phyloP scores from a whole-genome alignment of 2,797 vertebrate genomes.

The Carapus acus region DNA sequence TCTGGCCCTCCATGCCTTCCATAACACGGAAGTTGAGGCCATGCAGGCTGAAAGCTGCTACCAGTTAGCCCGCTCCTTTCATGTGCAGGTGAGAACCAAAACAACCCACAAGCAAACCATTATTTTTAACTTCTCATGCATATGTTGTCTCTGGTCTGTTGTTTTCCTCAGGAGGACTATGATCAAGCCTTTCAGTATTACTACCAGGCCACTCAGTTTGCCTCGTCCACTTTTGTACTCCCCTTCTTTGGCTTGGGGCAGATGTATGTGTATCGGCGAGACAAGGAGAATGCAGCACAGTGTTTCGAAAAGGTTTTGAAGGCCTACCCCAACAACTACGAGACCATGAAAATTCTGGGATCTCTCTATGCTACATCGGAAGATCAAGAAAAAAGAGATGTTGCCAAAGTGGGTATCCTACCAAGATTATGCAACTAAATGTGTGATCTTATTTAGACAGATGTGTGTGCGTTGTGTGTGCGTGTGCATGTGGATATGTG shows the following conservation, averaged over 20 bases:
- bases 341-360: slow-evolving; percentile 99
- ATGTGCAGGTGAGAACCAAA: slow-evolving; percentile 82
- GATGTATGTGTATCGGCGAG: slow-evolving; percentile 98
- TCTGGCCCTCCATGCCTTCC: slow-evolving; percentile 96
- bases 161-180: slow-evolving; percentile 85
- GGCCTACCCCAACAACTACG: slow-evolving; percentile 98
- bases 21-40: slow-evolving; percentile 98
- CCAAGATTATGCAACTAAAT: background rate
- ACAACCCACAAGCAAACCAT: background rate
- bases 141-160: slow-evolving; percentile 11
- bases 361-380: slow-evolving; percentile 98
- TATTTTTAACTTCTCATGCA: background rate
- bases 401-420: slow-evolving; percentile 81
- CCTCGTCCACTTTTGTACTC: slow-evolving; percentile 93
- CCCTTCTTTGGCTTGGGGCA: slow-evolving; percentile 98
- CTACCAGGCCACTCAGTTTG: slow-evolving; percentile 98
- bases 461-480: too few relatives aligned
- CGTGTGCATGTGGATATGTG: too few relatives aligned
- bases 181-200: slow-evolving; percentile 99
- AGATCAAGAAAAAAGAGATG: slow-evolving; percentile 97
- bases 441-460: too few relatives aligned
- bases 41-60: slow-evolving; percentile 99
- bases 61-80: slow-evolving; percentile 94
- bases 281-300: slow-evolving; percentile 97
- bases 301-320: slow-evolving; percentile 99